Conservation (phyloP, 2,113 vertebrate species). For the Lepus americanus region DNA sequence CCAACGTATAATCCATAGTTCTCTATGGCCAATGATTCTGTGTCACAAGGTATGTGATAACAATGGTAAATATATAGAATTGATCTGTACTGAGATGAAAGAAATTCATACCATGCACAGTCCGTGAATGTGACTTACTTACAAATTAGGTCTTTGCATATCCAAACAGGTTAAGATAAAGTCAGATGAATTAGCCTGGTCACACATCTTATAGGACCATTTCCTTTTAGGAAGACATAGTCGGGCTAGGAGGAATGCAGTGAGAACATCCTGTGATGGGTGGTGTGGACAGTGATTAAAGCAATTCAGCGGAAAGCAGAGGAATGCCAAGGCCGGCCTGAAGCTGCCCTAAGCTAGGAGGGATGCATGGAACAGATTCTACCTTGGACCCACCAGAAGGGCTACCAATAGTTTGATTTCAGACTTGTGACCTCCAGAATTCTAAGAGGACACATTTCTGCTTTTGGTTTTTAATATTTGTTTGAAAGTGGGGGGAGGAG, state of each 20-base stretch:
- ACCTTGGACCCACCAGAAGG: not conserved
- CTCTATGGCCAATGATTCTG: not conserved
- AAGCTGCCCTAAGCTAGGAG: not conserved
- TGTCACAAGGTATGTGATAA: not conserved
- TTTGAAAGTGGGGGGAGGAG: no score
- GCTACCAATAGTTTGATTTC: not conserved
- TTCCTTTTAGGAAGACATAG: not conserved
- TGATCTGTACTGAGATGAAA: no score
- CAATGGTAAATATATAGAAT: not conserved
- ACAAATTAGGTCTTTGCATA: not conserved
- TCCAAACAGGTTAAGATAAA: not conserved
- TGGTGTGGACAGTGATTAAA: not conserved
- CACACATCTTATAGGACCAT: not conserved
- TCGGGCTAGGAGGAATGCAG: not conserved
- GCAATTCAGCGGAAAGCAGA: not conserved
- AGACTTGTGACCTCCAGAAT: not conserved
- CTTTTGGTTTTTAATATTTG: no score
- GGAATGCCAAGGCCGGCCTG: not conserved
- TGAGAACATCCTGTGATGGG: not conserved
- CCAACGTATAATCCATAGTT: not conserved
- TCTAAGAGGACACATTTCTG: not conserved
- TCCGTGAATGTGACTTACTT: not conserved
- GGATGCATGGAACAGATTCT: not conserved
- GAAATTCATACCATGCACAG: not conserved
- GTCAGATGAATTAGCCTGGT: not conserved